These are phyloP conservation scores for Australoheros facetus DNA, from an alignment of 2,797 vertebrate genomes.

Conservation along the genomic window DNA sequence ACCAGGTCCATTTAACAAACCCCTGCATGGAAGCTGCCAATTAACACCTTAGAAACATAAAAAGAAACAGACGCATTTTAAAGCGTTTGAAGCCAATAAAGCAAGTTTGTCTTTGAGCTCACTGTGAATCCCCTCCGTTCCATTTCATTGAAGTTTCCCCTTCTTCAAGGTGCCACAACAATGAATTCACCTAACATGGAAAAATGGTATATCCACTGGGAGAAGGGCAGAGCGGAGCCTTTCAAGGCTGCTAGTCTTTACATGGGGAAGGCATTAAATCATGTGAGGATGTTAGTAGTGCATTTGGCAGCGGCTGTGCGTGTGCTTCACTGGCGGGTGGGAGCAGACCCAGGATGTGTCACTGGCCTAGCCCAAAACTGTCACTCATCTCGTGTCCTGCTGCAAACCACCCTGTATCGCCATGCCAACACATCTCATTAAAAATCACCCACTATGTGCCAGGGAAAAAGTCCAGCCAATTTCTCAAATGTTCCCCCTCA, in stretches of 20 bases:
- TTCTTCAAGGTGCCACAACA: constrained; percentile 28
- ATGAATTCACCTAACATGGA: constrained; percentile 27
- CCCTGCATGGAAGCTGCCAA: constrained; percentile 42
- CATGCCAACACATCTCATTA: constrained; percentile 77
- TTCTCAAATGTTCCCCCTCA: constrained; percentile 42
- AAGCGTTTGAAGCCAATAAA: constrained; percentile 45
- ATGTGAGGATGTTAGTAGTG: constrained; percentile 56
- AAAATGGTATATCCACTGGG: constrained; percentile 41
- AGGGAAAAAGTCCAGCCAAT: constrained; percentile 57
- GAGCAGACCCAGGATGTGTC: constrained; percentile 74
- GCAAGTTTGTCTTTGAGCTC: constrained; percentile 40
- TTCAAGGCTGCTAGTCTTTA: constrained; percentile 35
- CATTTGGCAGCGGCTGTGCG: constrained; percentile 59
- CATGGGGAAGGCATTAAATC: constrained; percentile 43
- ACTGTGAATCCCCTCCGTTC: constrained; percentile 11
- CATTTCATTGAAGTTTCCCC: constrained; percentile 37
- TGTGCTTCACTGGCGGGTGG: constrained; percentile 59
- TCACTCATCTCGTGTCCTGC: constrained; percentile 72
- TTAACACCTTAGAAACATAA: constrained; percentile 59
- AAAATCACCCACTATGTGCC: constrained; percentile 65
- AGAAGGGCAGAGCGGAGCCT: constrained; percentile 18
- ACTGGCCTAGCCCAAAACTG: constrained; percentile 77
- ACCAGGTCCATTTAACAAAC: constrained; percentile 42
- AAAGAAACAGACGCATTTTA: constrained; percentile 29
- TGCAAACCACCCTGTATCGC: constrained; percentile 69